These are phyloP conservation scores for Alethe castanea DNA, from an alignment of 2,113 vertebrate genomes.

Conservation along the genomic window DNA sequence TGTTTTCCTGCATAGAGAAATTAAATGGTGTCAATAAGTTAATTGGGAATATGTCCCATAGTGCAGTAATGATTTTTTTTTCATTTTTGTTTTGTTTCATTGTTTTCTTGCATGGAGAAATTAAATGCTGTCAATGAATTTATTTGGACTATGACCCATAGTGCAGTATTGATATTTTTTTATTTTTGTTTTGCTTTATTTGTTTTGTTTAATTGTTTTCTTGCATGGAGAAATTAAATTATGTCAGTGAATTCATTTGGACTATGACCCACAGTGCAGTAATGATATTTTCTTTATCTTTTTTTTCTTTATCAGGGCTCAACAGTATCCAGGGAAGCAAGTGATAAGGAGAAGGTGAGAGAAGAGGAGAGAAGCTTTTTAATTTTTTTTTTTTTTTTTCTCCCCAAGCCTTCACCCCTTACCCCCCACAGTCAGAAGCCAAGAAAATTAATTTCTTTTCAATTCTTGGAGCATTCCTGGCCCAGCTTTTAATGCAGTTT, in stretches of 20 bases:
- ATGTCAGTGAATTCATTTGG: too few relatives aligned
- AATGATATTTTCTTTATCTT: neutral
- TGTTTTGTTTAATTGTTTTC: neutral
- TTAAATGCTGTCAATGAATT: neutral
- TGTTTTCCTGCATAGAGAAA: too few relatives aligned
- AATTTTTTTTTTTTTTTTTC: too few relatives aligned
- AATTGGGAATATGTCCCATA: too few relatives aligned
- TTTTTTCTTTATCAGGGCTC: conserved; percentile 79
- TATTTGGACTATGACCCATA: neutral
- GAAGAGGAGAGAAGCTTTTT: too few relatives aligned
- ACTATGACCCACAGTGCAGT: too few relatives aligned
- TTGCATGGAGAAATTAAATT: neutral
- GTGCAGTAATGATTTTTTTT: too few relatives aligned
- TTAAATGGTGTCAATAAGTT: too few relatives aligned
- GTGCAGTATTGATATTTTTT: neutral
- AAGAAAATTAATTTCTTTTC: neutral
- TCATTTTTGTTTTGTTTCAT: too few relatives aligned
- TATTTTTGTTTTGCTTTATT: neutral
- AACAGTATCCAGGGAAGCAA: conserved; percentile 93
- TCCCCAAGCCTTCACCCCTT: too few relatives aligned
- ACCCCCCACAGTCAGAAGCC: neutral
- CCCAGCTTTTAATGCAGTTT: neutral
- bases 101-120: too few relatives aligned
- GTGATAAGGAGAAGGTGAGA: conserved; percentile 92
- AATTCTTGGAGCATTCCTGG: neutral